Evolutionary conservation across 1,140 invertebrate genomes (phyloP), one percentile per base, ranked within the genome.

Genomic region (Hermetia illucens): DNA sequence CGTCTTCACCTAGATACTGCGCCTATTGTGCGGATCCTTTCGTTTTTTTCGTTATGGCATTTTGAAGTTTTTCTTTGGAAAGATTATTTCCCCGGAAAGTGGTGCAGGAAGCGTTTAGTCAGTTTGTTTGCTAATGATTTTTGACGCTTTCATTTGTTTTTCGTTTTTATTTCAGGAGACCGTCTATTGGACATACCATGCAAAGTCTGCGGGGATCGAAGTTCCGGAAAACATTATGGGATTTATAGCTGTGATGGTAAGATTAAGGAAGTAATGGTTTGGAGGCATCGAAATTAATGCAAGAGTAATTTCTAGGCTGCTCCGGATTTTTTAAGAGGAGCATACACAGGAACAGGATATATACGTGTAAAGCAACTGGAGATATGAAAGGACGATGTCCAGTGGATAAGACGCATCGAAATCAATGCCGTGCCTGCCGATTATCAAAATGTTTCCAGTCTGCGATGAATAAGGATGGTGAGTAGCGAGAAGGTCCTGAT

Each of bases 391-490:
- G 89, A 38, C 74, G 83, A 40, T 96, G 92, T 65, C 89, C 89
- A 4, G 89, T 97, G 36, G 91, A 96, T 68, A 95, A 95, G 66
- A 95, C 90, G 0, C 91, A 95, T 57, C 70, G 92, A 25, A 98
- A 97, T 70, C 91, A 97, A 67, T 98, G 94, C 63, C 71, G 93
- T 37, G 91, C 92, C 46, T 98, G 94, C 61, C 71, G 94, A 33
- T 75, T 98, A 17, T 87, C 84, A 51, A 96, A 96, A 69, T 98
- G 94, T 62, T 90, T 96, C 58, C 84, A 92, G 62, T 90, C 89
- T 27, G 84, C 88, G 44, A 98, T 98, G 93, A 96, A 97, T 62
- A 95, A 94, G 74, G 92, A 97, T 70, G 92, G 93, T 96, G 69
- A 86, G 86, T 74, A 40, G 12, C 34, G 18, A 27, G n/a, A n/a